A percentile compares a stretch with the other conserved stretches of the same genome.
Evolutionary conservation across 2,888 invertebrate species (phyloP).

Genomic region (Unio delphinus): DNA sequence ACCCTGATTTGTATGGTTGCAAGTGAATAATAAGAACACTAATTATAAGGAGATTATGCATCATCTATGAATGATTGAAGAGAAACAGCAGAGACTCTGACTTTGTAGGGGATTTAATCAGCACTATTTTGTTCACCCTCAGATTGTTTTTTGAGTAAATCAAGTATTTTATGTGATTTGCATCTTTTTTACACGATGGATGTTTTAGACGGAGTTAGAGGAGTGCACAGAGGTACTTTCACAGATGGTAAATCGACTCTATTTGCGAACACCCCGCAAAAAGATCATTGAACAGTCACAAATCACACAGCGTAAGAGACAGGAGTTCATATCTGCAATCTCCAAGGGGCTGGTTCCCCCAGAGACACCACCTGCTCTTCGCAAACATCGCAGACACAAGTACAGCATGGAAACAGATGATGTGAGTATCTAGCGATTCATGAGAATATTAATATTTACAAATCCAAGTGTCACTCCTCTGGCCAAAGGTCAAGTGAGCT

Average conservation of each 20-base stretch:
- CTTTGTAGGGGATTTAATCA: too few relatives aligned
- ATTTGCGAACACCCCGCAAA: constrained; percentile 77
- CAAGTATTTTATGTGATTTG: too few relatives aligned
- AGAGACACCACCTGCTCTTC: constrained; percentile 78
- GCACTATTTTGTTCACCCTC: too few relatives aligned
- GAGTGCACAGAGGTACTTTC: constrained; percentile 79
- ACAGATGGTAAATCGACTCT: constrained; percentile 79
- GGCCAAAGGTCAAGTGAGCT: too few relatives aligned
- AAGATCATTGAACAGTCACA: constrained; percentile 78
- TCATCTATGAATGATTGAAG: too few relatives aligned
- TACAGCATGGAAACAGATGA: constrained; percentile 67
- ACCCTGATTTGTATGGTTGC: too few relatives aligned
- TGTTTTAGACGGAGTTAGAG: constrained; percentile 78
- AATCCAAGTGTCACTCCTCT: not conserved
- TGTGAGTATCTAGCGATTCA: constrained; percentile 41
- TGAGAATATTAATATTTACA: not conserved
- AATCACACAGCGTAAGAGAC: constrained; percentile 76
- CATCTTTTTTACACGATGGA: too few relatives aligned
- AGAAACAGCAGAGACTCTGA: too few relatives aligned
- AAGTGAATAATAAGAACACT: too few relatives aligned
- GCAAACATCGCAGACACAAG: constrained; percentile 70
- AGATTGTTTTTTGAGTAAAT: too few relatives aligned
- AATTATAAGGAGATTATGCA: too few relatives aligned
- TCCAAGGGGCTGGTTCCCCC: constrained; percentile 73
- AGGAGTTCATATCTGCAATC: constrained; percentile 78